Base-by-base conservation (phyloP, 2,113 vertebrate species). In the Ancistrus triradiatus region DNA sequence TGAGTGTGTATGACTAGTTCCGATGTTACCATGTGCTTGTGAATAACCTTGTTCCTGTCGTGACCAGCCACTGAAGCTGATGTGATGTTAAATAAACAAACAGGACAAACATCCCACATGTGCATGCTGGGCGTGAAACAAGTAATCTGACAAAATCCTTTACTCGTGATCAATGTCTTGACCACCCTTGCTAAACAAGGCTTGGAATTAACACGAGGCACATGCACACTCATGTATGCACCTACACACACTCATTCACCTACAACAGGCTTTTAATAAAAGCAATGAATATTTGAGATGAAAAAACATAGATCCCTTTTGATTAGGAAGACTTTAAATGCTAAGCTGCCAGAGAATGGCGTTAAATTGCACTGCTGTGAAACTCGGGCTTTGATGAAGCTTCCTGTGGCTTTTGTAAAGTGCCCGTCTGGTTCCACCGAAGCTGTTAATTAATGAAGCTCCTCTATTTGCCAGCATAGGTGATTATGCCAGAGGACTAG, bases 391-490 rank as follows among this genome's bases (percentile, higher is more conserved):
- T 72, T 74, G 68, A 69, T 61, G 52, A 73, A 63, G 61, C 48
- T 70, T 74, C 75, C 59, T 59, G 58, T 59, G 31, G 59, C 61
- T 60, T 63, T 58, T 33, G 40, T 67, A 71, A 70, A 73, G 63
- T 66, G 58, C 51, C 69, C 55, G 66, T 68, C 66, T 75, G 61
- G 47, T 69, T 68, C 46, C 63, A 64, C 70, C 59, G 69, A 73
- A 71, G 60, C 70, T 18, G 69, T 68, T 78, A 74, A 75, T 75
- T 73, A 73, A 73, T 69, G 73, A 63, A 18, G 57, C 68, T 73
- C 42, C 65, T 69, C 50, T 66, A 67, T 70, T 71, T 68, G 63
- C 73, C 59, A 48, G 27, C 47, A 60, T 69, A 70, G 76, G 68
- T 78, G 60, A 69, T 74, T 63, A 51, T 59, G 47, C 40, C 55